Evolutionary conservation across 92 coral and sea anemone genomes (phyloP), one percentile per base, ranked within the genome.

Genomic region (Porites cylindrica): DNA sequence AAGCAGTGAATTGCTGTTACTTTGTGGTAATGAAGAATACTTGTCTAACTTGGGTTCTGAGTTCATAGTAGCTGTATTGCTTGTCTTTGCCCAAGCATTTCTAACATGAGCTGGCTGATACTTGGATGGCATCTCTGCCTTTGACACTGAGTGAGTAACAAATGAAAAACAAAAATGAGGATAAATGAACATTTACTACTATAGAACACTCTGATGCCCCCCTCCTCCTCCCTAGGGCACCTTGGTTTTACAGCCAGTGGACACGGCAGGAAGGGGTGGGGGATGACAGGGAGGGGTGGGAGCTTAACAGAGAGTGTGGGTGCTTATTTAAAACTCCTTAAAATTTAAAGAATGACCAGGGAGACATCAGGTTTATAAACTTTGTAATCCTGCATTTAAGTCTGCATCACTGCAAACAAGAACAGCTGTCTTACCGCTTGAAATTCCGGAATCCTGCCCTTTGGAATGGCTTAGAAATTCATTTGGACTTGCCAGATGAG

Each of bases 401-500:
- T 38, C 4, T 38, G 6, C 47, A 38, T 38, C 47, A 38, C 47
- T 38, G 47, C 47, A 38, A 38, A 29, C 32, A 29, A 29, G 32
- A 8, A 6, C 32, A 26, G 10, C 8, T 56, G 10, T 29, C 68
- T 70, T 26, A 79, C 76, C 78, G 61, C 8, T 56, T 69, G 43
- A 86, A 51, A 21, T 10, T 5, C 24, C 76, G 21, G 79, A 23
- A 64, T 63, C 84, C 6, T 66, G 88, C 64, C 79, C 86, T 61
- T 78, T 86, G 12, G 88, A 54, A 62, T 91, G 83, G 64, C 86
- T 76, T 75, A 90, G 70, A 51, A 92, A 92, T 63, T 90, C 95
- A 4, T 80, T 89, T 62, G 95, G 95, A 75, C 95, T 92, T 17
- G 95, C 95, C 71, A 92, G 93, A 72, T 92, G 89, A 59, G 95